Conservation (phyloP, 2,888 invertebrate species). For the Campaea margaritaria region DNA sequence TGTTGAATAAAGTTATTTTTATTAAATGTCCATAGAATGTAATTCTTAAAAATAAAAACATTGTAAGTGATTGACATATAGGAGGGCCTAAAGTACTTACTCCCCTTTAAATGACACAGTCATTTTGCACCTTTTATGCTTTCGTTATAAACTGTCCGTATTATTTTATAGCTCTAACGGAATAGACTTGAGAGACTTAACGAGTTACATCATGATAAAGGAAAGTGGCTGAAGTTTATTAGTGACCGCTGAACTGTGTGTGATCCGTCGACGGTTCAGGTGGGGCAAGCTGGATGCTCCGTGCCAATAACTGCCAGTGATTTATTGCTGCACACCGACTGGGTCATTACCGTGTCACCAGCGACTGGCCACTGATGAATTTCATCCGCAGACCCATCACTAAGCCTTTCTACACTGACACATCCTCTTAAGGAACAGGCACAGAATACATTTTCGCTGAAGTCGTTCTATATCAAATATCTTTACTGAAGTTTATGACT, state of each 20-base stretch:
- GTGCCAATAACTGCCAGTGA: constrained; percentile 49
- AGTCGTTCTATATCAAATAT: background rate
- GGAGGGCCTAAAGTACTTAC: no score
- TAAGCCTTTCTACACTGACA: constrained; percentile 8
- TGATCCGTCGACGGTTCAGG: constrained; percentile 14
- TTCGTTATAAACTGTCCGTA: no score
- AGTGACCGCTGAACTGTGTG: constrained; percentile 32
- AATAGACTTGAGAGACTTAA: constrained; percentile 38
- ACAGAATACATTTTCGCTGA: background rate
- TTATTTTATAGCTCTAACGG: constrained; percentile 13
- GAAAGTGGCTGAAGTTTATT: constrained; percentile 34
- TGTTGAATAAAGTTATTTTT: no score
- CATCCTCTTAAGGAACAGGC: constrained; percentile 1
- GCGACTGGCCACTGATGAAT: constrained; percentile 61
- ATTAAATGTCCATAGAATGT: no score
- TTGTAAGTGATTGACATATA: no score
- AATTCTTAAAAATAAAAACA: no score
- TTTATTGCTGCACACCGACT: constrained; percentile 66
- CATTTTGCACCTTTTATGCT: no score
- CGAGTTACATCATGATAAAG: constrained; percentile 34
- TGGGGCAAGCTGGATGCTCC: constrained; percentile 6
- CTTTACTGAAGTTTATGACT: constrained; percentile 20
- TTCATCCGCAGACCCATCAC: constrained; percentile 33
- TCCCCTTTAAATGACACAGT: no score
- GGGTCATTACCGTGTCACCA: constrained; percentile 69